Percentiles rank a stretch among this genome's conserved stretches.
Conservation (phyloP, 2,888 invertebrate genomes). For the Philopedon plagiatum region DNA sequence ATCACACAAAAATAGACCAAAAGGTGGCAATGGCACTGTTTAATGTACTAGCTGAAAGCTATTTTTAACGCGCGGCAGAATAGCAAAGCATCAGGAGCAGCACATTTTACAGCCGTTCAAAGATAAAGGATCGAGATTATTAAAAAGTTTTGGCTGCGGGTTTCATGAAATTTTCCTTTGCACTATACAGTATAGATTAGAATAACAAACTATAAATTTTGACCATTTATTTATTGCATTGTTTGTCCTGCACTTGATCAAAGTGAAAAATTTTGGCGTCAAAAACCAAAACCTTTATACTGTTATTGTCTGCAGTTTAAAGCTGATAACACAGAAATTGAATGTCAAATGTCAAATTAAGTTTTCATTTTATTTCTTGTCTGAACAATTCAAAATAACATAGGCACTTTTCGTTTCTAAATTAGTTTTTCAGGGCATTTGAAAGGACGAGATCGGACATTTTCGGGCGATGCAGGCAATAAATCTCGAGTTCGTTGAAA, state of each 20-base stretch:
- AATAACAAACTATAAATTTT: conserved; percentile 35
- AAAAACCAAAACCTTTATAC: neutral
- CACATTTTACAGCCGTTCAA: conserved; percentile 36
- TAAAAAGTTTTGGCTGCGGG: conserved; percentile 12
- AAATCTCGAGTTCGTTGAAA: too few species aligned
- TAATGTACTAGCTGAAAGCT: conserved; percentile 45
- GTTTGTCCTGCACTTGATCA: conserved; percentile 15
- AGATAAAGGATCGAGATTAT: conserved; percentile 31
- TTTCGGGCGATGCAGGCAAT: too few species aligned
- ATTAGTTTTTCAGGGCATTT: too few species aligned
- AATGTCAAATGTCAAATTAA: neutral
- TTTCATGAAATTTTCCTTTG: conserved; percentile 30
- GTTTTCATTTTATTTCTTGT: neutral
- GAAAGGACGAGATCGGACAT: too few species aligned
- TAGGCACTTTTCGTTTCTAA: too few species aligned
- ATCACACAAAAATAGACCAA: conserved; percentile 43
- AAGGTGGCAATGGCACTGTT: conserved; percentile 50
- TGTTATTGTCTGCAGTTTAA: neutral
- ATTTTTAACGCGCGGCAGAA: conserved; percentile 38
- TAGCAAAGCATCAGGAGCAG: conserved; percentile 20
- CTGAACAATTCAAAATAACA: neutral
- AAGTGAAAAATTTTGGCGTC: conserved; percentile 6
- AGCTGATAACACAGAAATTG: neutral
- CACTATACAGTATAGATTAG: conserved; percentile 1
- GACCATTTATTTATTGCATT: conserved; percentile 20